phyloP scores from a whole-genome alignment of 2,797 vertebrate genomes.

The Spondyliosoma cantharus region DNA sequence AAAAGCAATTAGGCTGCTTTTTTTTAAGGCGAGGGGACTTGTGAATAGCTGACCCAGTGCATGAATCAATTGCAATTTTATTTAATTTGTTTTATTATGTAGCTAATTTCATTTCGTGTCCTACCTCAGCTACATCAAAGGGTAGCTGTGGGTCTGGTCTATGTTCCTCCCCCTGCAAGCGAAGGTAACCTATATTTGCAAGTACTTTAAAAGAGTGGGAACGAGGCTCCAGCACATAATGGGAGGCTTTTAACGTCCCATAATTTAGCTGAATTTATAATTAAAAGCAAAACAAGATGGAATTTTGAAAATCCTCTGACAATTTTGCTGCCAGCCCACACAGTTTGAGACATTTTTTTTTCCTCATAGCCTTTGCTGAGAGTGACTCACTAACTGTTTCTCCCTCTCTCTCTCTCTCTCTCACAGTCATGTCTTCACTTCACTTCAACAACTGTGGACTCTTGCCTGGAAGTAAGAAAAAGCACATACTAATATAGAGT shows the following conservation, averaged over 20 bases:
- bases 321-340: conserved; percentile 57
- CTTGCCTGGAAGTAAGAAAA: conserved; percentile 16
- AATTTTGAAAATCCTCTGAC: conserved; percentile 46
- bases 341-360: conserved; percentile 46
- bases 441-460: conserved; percentile 44
- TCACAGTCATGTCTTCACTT: conserved; percentile 49
- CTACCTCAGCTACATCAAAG: conserved; percentile 40
- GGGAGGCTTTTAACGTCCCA: conserved; percentile 56
- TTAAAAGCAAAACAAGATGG: conserved; percentile 52
- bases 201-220: conserved; percentile 44
- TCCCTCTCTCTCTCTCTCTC: conserved; percentile 38
- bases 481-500: neutral
- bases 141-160: conserved; percentile 51
- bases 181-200: conserved; percentile 38
- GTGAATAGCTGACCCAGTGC: neutral
- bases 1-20: conserved; percentile 8
- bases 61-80: conserved; percentile 31
- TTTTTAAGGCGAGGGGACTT: conserved; percentile 2
- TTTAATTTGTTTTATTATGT: conserved; percentile 27
- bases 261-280: conserved; percentile 57
- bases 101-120: conserved; percentile 41
- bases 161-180: too few relatives aligned
- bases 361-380: conserved; percentile 51
- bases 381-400: conserved; percentile 65
- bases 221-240: conserved; percentile 10